Conservation (phyloP, 2,797 vertebrate genomes). For the Allenopithecus nigroviridis region DNA sequence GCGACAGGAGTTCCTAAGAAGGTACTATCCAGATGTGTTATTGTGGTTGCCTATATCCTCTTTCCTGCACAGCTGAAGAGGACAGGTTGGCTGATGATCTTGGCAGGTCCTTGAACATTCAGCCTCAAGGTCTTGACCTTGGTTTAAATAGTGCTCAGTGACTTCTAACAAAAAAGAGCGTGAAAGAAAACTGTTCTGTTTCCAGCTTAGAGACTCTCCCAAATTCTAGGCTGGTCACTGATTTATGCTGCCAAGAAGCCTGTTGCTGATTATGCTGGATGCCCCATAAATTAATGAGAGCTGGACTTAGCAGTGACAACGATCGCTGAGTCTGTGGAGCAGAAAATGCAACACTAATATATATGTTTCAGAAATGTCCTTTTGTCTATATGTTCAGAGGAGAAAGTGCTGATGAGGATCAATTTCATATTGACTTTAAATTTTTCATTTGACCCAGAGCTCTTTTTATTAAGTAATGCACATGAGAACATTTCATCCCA, state of each 20-base stretch:
- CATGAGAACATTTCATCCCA: slow-evolving; percentile 55
- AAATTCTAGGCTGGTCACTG: slow-evolving; percentile 35
- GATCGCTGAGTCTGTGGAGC: slow-evolving; percentile 56
- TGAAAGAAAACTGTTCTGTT: slow-evolving; percentile 38
- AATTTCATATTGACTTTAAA: slow-evolving; percentile 78
- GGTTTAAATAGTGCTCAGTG: neutral
- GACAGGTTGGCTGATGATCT: neutral
- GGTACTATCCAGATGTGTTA: neutral
- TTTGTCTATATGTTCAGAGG: slow-evolving; percentile 68
- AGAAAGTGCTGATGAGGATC: slow-evolving; percentile 75
- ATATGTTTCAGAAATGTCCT: slow-evolving; percentile 68
- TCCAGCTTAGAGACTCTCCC: slow-evolving; percentile 18
- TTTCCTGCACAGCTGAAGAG: neutral
- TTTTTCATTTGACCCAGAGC: slow-evolving; percentile 73
- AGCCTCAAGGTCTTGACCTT: neutral
- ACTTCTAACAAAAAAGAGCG: neutral
- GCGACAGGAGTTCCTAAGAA: neutral
- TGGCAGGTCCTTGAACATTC: neutral
- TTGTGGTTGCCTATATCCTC: neutral
- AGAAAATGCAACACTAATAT: slow-evolving; percentile 75
- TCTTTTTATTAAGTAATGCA: slow-evolving; percentile 75
- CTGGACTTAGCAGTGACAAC: slow-evolving; percentile 57
- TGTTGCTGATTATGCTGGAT: slow-evolving; percentile 58
- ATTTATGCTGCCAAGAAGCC: slow-evolving; percentile 50
- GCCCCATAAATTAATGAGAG: slow-evolving; percentile 69